Evolutionary conservation across 2,797 vertebrate species (phyloP), one percentile per base, ranked within the genome.

Genomic region (Pitangus sulphuratus): DNA sequence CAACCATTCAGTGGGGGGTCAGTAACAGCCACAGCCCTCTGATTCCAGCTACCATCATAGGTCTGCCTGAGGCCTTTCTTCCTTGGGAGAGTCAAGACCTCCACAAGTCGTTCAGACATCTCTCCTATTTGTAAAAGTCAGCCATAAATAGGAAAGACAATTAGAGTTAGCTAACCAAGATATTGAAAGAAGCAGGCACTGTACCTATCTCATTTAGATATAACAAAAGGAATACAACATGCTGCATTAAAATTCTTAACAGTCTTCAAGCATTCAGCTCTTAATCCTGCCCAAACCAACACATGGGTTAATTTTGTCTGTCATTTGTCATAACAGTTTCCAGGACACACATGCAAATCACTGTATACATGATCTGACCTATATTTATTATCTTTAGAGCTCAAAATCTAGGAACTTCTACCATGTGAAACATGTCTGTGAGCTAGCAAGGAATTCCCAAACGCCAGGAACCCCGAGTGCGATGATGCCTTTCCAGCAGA

Each of bases 401-500:
- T 70, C 33, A 31, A 81, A 75, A 30, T 30, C 14, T 37, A 26
- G 12, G 58, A 12, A n/a, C 4, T 31, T 56, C 45, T 57, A 13
- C 0, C 2, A 12, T 3, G n/a, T 6, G 47, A 25, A 20, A 31
- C 15, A 9, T 1, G 28, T 7, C 35, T 58, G 39, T 11, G 31
- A 66, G 47, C 33, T 50, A 53, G 1, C 1, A 19, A 22, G 7
- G 4, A 1, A 24, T 20, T 42, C 11, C 45, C 70, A 11, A 33
- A 22, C 0, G 0, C 15, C 3, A 2, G 51, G 64, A 40, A 0
- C 14, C 8, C 17, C 37, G 72, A 51, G n/a, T 0, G 30, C 11
- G 28, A 4, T 1, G 87, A 4, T 2, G 84, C n/a, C 8, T 13
- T 3, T 5, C 0, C 40, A 5, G 66, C 33, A 12, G 35, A 6